Base-by-base conservation (phyloP, 2,113 vertebrate species). In the Lepisosteus osseus region DNA sequence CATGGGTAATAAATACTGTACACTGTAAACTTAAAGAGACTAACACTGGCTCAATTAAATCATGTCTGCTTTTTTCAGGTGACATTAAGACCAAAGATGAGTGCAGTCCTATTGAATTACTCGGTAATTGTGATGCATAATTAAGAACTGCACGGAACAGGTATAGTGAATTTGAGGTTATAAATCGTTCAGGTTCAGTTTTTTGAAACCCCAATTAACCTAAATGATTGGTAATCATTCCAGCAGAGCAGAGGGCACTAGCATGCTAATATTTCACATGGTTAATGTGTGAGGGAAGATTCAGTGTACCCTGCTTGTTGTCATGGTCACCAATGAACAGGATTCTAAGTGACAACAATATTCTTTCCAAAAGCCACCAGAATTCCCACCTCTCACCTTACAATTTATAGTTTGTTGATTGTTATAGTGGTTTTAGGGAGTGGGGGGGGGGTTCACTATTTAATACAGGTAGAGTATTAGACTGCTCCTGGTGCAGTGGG, bases 151-250 rank as follows among this genome's bases (percentile, higher is more conserved):
- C 77, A 76, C 76, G 1, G 9, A 51, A 5, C 47, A 51, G 9
- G 47, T 6, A 51, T 51, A 51, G 47, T 51, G 47, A 59, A 2
- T n/a, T 59, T 59, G 57, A 75, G 72, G 72, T 56, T 76, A 71
- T 67, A 71, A 82, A 79, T 81, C 72, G 78, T 71, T 83, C 77
- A 76, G 67, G 77, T 63, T 68, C 61, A 61, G 80, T 80, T 80
- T 78, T 72, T 69, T 68, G 76, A 80, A 87, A 89, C 85, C 86
- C 84, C 86, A 89, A 89, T 91, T 91, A 91, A 89, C 85, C 88
- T 80, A 78, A 83, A 87, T 88, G 86, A 89, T 88, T 87, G 89
- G 80, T 77, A 72, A 68, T 74, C 74, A 80, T 76, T 56, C 71
- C 43, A 73, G 76, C 73, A 76, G 55, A 64, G 75, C 69, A 68